These are phyloP conservation scores for Ctenomys sociabilis DNA, from an alignment of 2,113 vertebrate genomes.

Conservation along the genomic window DNA sequence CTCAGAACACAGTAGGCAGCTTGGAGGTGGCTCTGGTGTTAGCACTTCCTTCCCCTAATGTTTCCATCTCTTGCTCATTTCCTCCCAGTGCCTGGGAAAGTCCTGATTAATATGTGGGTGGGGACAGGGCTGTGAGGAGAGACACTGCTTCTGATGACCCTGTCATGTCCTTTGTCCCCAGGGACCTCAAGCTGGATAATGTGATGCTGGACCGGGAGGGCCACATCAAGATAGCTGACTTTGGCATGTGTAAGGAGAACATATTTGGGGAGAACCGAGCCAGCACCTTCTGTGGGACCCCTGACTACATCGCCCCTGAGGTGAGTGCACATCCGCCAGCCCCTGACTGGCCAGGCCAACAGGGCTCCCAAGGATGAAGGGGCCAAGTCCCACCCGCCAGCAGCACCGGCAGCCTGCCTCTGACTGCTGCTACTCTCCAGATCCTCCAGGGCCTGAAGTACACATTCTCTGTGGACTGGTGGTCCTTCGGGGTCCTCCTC, in stretches of 20 bases:
- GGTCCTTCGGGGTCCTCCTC: constrained; percentile 97
- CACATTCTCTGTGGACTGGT: constrained; percentile 99
- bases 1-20: not conserved
- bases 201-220: constrained; percentile 96
- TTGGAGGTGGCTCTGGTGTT: not conserved
- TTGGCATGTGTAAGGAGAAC: constrained; percentile 99
- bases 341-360: too few relatives aligned
- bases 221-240: constrained; percentile 98
- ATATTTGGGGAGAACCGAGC: constrained; percentile 93
- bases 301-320: constrained; percentile 96
- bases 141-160: not conserved
- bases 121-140: not conserved
- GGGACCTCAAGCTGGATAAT: constrained; percentile 98
- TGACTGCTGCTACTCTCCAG: constrained; percentile 79
- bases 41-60: not conserved
- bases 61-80: not conserved
- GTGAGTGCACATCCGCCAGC: constrained; percentile 71
- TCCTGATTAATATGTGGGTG: not conserved
- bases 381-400: not conserved
- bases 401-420: too few relatives aligned
- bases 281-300: constrained; percentile 98
- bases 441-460: constrained; percentile 96
- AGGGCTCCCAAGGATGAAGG: not conserved
- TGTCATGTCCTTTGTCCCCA: constrained; percentile 71
- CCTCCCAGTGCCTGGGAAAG: not conserved